phyloP scores from a whole-genome alignment of 1,140 invertebrate species.

The Doryteuthis pealeii region DNA sequence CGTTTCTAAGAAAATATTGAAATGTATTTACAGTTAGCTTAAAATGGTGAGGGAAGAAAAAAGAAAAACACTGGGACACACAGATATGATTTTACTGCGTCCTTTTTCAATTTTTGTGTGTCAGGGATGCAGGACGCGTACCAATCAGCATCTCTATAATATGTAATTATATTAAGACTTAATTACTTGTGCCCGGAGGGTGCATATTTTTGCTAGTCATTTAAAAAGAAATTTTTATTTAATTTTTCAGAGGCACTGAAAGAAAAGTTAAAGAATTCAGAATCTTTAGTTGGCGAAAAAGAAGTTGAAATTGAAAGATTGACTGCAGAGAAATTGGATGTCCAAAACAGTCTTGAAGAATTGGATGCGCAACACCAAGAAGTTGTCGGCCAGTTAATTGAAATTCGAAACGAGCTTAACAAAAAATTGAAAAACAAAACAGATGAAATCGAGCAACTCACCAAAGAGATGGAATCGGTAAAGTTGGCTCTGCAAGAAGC shows the following conservation, averaged over 20 bases:
- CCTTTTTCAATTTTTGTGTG: too few relatives aligned
- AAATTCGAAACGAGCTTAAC: conserved; percentile 42
- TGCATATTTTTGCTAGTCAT: too few relatives aligned
- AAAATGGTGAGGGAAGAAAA: too few relatives aligned
- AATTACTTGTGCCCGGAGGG: too few relatives aligned
- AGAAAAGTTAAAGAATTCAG: background rate
- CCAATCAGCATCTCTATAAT: too few relatives aligned
- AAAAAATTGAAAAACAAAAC: conserved; percentile 23
- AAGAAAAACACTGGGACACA: too few relatives aligned
- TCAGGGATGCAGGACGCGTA: too few relatives aligned
- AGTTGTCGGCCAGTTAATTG: conserved; percentile 62
- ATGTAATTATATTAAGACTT: too few relatives aligned
- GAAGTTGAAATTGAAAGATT: background rate
- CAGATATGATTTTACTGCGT: too few relatives aligned
- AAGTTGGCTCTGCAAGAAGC: background rate
- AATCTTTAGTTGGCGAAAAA: background rate
- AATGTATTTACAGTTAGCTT: too few relatives aligned
- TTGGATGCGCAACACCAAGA: conserved; percentile 73
- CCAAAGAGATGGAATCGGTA: background rate
- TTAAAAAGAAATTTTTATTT: too few relatives aligned
- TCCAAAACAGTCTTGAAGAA: conserved; percentile 68
- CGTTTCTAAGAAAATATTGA: too few relatives aligned
- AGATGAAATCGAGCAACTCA: conserved; percentile 16
- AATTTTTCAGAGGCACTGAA: background rate
- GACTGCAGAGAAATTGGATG: conserved; percentile 39